Base-by-base conservation (phyloP, 2,113 vertebrate genomes). In the Hydrochoerus hydrochaeris region DNA sequence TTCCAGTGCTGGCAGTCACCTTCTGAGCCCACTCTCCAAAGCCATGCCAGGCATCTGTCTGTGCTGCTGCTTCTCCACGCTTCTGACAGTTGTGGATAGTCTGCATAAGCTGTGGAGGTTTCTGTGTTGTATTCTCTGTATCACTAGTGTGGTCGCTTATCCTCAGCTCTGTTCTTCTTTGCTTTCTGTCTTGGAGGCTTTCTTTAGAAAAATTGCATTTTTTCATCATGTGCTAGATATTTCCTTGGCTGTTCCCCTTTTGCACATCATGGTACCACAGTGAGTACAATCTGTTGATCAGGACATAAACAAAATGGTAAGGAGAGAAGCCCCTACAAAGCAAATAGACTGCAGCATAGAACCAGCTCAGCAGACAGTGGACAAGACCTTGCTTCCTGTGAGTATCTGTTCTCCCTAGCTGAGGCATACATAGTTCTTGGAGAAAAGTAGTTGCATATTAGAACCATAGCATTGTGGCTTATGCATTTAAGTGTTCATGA, bases 11-110 rank as follows among this genome's bases (percentile, higher is more conserved):
- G 14, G 46, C 19, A 1, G 46, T 10, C 60, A 5, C n/a, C 44
- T 65, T 80, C 35, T 1, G 2, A 6, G 38, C 35, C 4, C 9
- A 14, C 3, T 16, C 14, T 63, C 12, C 5, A 1, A 65, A 83
- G 67, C 58, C 5, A 0, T 19, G 58, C 13, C 35, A 20, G n/a
- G n/a, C 0, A 0, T 32, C 82, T 26, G 0, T 19, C 46, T 80
- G 32, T 1, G 19, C 26, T 0, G 19, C 24, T 24, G 52, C 11
- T 5, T 19, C 26, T 67, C 57, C 13, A 44, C 1, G 0, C 49
- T 87, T 67, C 81, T 78, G 75, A 11, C 22, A 8, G 13, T 4
- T 5, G 8, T 10, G 0, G 10, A 0, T 20, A 7, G 5, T 63
- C 44, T 1, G 0, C 22, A 13, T 57, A 13, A 73, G 58, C 82